A percentile compares a stretch with the other conserved stretches of the same genome.
phyloP scores from a whole-genome alignment of 2,888 invertebrate species.

The Tipula unca region DNA sequence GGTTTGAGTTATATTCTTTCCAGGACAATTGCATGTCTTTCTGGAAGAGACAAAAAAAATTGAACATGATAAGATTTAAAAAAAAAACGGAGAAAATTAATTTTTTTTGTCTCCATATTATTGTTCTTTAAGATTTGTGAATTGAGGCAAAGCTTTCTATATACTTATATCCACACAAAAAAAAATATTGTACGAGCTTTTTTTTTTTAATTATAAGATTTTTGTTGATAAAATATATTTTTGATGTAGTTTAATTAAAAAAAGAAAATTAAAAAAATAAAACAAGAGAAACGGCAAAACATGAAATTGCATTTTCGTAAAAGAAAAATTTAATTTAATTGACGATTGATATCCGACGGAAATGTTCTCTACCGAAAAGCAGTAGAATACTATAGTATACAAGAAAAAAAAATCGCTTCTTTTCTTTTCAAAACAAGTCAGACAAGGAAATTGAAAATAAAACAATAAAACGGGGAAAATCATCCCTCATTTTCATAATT shows the following conservation, averaged over 20 bases:
- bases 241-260: conserved; percentile 14
- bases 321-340: conserved; percentile 4
- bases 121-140: conserved; percentile 14
- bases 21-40: not conserved
- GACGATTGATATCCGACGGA: conserved; percentile 14
- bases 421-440: conserved; percentile 2
- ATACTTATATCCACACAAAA: not conserved
- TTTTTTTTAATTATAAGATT: conserved; percentile 8
- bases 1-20: not conserved
- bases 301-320: not conserved
- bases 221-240: conserved; percentile 14
- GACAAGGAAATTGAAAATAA: conserved; percentile 14
- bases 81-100: not conserved
- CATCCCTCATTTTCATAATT: conserved; percentile 14
- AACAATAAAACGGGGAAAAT: conserved; percentile 14
- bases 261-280: not conserved
- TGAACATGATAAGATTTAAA: not conserved
- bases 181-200: not conserved
- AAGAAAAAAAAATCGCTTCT: not conserved
- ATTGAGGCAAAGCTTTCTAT: not conserved
- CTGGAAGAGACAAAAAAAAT: not conserved
- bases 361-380: not conserved
- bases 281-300: not conserved
- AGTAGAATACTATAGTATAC: not conserved
- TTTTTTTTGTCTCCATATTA: conserved; percentile 1